These are phyloP conservation scores for Apomyelois bistriatella DNA, from an alignment of 2,888 invertebrate genomes.

Conservation along the genomic window DNA sequence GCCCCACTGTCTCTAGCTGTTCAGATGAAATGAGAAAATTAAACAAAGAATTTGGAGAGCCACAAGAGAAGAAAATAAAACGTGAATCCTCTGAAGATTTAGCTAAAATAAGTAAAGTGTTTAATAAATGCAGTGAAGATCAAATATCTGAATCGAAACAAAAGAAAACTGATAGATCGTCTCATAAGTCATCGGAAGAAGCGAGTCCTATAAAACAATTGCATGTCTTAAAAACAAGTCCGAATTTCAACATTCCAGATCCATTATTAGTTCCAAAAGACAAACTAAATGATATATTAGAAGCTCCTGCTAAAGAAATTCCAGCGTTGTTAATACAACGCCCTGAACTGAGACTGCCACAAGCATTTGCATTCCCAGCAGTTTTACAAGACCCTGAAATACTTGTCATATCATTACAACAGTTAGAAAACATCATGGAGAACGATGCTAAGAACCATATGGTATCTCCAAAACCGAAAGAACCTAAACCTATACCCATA, in stretches of 20 bases:
- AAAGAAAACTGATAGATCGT: conserved; percentile 45
- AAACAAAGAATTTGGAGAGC: conserved; percentile 72
- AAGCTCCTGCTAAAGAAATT: conserved; percentile 87
- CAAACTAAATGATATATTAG: conserved; percentile 84
- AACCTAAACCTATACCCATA: conserved; percentile 28
- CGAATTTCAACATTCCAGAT: conserved; percentile 87
- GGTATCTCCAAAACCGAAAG: conserved; percentile 32
- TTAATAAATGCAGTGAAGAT: conserved; percentile 52
- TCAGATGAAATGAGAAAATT: conserved; percentile 85
- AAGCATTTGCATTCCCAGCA: conserved; percentile 86
- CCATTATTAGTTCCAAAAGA: conserved; percentile 90
- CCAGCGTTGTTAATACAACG: conserved; percentile 85
- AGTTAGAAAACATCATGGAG: conserved; percentile 83
- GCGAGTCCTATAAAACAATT: conserved; percentile 86
- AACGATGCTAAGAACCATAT: conserved; percentile 61
- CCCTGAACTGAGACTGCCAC: conserved; percentile 86
- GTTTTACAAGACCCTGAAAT: conserved; percentile 88
- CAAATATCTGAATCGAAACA: conserved; percentile 35
- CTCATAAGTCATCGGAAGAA: conserved; percentile 58
- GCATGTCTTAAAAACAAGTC: conserved; percentile 82
- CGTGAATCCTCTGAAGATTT: conserved; percentile 57
- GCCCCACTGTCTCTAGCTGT: conserved; percentile 87
- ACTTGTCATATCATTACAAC: conserved; percentile 86
- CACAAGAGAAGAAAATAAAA: conserved; percentile 63
- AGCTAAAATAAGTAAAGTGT: conserved; percentile 62